phyloP scores from a whole-genome alignment of 1,140 invertebrate genomes.

The Heliconius hewitsoni region DNA sequence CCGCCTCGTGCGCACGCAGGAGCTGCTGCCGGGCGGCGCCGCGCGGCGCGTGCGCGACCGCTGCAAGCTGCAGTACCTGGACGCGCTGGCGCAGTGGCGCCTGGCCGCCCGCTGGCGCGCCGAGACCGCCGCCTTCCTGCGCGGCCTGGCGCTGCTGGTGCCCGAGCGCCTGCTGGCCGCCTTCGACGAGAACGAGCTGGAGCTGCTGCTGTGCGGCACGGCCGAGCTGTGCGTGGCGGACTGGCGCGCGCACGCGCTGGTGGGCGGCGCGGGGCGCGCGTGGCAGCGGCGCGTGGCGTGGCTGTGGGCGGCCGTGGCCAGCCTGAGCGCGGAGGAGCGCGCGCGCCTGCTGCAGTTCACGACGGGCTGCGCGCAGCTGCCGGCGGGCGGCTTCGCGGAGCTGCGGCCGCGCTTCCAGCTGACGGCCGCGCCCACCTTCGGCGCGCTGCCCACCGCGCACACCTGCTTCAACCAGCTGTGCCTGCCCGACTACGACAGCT shows the following conservation, averaged over 20 bases:
- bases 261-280: slow-evolving; percentile 91
- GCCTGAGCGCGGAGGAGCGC: slow-evolving; percentile 96
- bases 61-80: slow-evolving; percentile 92
- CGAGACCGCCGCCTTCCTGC: slow-evolving; percentile 94
- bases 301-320: slow-evolving; percentile 97
- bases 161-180: slow-evolving; percentile 96
- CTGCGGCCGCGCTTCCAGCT: slow-evolving; percentile 95
- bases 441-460: slow-evolving; percentile 95
- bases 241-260: slow-evolving; percentile 92
- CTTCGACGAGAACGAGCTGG: slow-evolving; percentile 97
- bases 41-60: slow-evolving; percentile 86
- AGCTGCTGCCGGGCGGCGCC: slow-evolving; percentile 88
- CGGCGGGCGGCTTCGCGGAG: slow-evolving; percentile 94
- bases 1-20: slow-evolving; percentile 88
- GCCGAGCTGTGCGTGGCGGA: slow-evolving; percentile 96
- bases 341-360: slow-evolving; percentile 96
- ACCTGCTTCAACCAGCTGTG: slow-evolving; percentile 98
- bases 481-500: slow-evolving; percentile 95
- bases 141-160: slow-evolving; percentile 94
- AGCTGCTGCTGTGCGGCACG: slow-evolving; percentile 95
- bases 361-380: slow-evolving; percentile 95
- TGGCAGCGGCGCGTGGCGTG: slow-evolving; percentile 93
- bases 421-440: slow-evolving; percentile 93
- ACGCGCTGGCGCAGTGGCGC: slow-evolving; percentile 93
- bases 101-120: slow-evolving; percentile 90